phyloP scores from a whole-genome alignment of 53 echinoderm and acorn worm genomes.

The Temnopleurus reevesii region DNA sequence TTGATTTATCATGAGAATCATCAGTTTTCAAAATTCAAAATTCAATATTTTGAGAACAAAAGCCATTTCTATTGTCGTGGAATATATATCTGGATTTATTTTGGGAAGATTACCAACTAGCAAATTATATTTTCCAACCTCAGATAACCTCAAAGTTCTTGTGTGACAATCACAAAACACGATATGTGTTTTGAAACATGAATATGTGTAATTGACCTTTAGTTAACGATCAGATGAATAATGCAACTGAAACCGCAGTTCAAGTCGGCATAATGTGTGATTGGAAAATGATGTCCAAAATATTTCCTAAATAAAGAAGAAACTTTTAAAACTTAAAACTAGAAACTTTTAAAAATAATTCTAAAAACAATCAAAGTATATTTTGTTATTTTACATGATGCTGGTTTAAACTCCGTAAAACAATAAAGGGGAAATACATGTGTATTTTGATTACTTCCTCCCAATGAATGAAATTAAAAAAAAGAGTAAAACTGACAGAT shows the following conservation, averaged over 20 bases:
- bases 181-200: slow-evolving; percentile 20
- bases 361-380: not conserved
- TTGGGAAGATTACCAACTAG: no score
- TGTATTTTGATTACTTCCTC: no score
- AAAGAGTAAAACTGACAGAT: no score
- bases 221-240: not conserved
- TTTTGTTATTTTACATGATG: not conserved
- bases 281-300: not conserved
- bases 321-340: not conserved
- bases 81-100: no score
- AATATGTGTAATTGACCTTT: not conserved
- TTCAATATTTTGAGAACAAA: no score
- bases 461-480: no score
- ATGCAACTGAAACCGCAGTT: not conserved
- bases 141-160: not conserved
- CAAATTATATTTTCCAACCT: not conserved
- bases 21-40: not conserved
- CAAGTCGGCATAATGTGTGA: not conserved
- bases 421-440: not conserved
- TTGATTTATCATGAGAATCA: not conserved
- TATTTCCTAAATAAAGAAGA: not conserved
- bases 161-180: not conserved
- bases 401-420: no score
- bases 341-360: not conserved
- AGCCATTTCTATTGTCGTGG: no score